These are phyloP conservation scores for Symphodus melops DNA, from an alignment of 2,113 vertebrate species.

Conservation along the genomic window DNA sequence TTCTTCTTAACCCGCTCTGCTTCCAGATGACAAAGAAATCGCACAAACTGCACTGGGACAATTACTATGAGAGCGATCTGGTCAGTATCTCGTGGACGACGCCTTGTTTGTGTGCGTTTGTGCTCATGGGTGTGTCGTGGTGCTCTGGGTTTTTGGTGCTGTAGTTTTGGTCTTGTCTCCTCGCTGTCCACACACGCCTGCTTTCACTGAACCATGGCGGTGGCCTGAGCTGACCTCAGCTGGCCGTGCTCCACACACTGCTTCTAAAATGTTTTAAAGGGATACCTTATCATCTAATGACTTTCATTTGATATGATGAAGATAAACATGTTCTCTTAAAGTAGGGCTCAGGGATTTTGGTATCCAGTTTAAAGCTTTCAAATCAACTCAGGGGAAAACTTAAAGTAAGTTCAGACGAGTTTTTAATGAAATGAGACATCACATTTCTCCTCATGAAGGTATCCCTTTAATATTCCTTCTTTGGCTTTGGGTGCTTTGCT, in stretches of 20 bases:
- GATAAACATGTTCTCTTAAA: neutral
- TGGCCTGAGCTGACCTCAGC: constrained; percentile 24
- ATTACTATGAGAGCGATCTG: constrained; percentile 94
- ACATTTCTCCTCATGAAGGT: constrained; percentile 10
- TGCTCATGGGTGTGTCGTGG: constrained; percentile 61
- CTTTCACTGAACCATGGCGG: constrained; percentile 40
- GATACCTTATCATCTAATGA: constrained; percentile 30
- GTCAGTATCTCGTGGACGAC: constrained; percentile 87
- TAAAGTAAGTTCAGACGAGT: no score
- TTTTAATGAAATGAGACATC: no score
- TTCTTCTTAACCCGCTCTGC: constrained; percentile 82
- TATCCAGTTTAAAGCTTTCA: neutral
- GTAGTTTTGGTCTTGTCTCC: constrained; percentile 39
- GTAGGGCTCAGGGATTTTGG: neutral
- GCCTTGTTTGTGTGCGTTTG: constrained; percentile 58
- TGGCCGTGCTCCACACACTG: constrained; percentile 2
- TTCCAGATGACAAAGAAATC: constrained; percentile 97
- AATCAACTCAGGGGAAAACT: neutral
- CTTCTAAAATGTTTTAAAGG: constrained; percentile 52
- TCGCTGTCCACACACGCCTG: constrained; percentile 43
- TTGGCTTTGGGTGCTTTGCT: constrained; percentile 48
- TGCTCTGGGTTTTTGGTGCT: constrained; percentile 46
- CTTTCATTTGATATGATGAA: neutral
- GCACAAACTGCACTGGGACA: constrained; percentile 94
- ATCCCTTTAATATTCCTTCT: constrained; percentile 59